Evolutionary conservation across 2,888 invertebrate genomes (phyloP), one percentile per base, ranked within the genome.

Genomic region (Eucera pruinosa): DNA sequence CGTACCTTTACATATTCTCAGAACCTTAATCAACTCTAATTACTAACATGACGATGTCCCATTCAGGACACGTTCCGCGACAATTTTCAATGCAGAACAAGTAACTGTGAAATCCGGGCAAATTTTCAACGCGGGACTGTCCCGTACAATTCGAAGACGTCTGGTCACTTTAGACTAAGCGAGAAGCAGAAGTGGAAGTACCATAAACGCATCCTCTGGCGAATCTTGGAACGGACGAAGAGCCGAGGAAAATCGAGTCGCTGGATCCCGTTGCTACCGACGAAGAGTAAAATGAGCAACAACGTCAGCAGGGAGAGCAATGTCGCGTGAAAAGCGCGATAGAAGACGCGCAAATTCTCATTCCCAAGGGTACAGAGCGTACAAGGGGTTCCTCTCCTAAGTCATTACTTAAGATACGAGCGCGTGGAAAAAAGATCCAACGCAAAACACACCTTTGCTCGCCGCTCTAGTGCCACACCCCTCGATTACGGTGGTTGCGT

Each of bases 321-420:
- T 64, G 69, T 82, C 72, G 80, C 70, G 83, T 77, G 69, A 76
- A 83, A 82, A 83, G 83, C 83, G 80, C 72, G 81, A 82, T 83
- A 79, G 71, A 50, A 25, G 18, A 54, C 52, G 11, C 52, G 13
- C 6, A 18, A 33, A n/a, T 33, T n/a, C 18, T 15, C 18, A 27
- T 27, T 13, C n/a, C 52, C 52, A 15, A 4, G 9, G 27, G 23
- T 7, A 13, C 25, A 25, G 5, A 5, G n/a, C 30, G 2, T 5
- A 2, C 18, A 39, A 27, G 30, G 52, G 27, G 52, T 23, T 25
- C 2, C 9, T 33, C 43, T 36, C 23, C 41, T 55, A 48, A 61
- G 66, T 67, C 74, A 82, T 82, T 81, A 74, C 81, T 82, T 74
- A 79, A 81, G 83, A 81, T 71, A 80, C 68, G 83, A 60, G 50